These are phyloP conservation scores for Charanyca ferruginea DNA, from an alignment of 2,888 invertebrate species.

Conservation along the genomic window DNA sequence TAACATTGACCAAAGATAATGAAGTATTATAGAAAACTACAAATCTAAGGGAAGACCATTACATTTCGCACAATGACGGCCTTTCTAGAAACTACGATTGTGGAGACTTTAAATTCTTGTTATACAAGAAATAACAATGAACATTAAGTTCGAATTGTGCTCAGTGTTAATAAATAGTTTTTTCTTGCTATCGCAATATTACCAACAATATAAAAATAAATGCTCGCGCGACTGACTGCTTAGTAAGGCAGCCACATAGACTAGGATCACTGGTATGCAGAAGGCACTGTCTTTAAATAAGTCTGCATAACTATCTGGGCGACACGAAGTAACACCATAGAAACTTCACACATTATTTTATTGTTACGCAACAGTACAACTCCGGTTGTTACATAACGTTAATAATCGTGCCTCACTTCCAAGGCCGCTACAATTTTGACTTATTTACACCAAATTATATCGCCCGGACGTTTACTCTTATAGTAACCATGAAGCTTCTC, in stretches of 20 bases:
- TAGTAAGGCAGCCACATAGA: constrained; percentile 79
- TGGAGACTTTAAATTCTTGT: constrained; percentile 73
- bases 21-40: constrained; percentile 62
- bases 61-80: constrained; percentile 60
- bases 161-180: constrained; percentile 75
- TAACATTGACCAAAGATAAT: constrained; percentile 56
- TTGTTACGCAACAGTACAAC: constrained; percentile 77
- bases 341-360: constrained; percentile 36
- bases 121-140: constrained; percentile 75
- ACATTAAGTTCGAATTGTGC: constrained; percentile 72
- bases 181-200: constrained; percentile 78
- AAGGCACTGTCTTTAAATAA: constrained; percentile 82
- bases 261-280: constrained; percentile 88
- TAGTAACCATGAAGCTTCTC: no score
- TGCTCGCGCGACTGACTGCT: constrained; percentile 87
- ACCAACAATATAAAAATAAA: constrained; percentile 90
- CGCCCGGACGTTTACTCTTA: constrained; percentile 54
- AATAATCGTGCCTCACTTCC: constrained; percentile 38
- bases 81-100: constrained; percentile 66
- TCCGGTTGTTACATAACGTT: constrained; percentile 75
- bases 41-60: constrained; percentile 65
- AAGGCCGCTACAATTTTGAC: constrained; percentile 11
- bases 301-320: constrained; percentile 51
- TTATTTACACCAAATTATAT: constrained; percentile 24
- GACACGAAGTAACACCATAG: constrained; percentile 26